These are phyloP conservation scores for Paratilapia polleni DNA, from an alignment of 2,113 vertebrate species.

Conservation along the genomic window DNA sequence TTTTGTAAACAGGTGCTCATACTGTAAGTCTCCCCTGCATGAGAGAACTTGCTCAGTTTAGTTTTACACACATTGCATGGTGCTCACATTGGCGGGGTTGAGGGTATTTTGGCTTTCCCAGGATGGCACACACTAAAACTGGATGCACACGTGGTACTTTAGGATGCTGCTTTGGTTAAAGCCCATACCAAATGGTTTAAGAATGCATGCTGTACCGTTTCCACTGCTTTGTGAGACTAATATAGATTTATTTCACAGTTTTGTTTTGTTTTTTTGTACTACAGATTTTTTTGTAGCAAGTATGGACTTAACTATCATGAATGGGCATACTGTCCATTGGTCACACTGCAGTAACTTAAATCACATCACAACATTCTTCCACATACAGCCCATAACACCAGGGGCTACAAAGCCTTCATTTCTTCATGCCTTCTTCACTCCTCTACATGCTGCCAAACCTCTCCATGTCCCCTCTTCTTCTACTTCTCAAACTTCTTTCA, in stretches of 20 bases:
- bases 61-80: conserved; percentile 7
- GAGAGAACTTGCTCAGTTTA: not conserved
- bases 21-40: not conserved
- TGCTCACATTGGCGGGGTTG: conserved; percentile 45
- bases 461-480: not conserved
- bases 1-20: conserved; percentile 45
- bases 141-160: conserved; percentile 5
- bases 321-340: conserved; percentile 1
- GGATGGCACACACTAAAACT: conserved; percentile 6
- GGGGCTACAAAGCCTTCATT: not conserved
- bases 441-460: conserved; percentile 12
- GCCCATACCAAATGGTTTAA: not conserved
- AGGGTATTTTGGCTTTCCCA: not conserved
- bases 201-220: not conserved
- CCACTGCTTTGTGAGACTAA: conserved; percentile 2
- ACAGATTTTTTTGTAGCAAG: not conserved
- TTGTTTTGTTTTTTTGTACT: not conserved
- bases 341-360: conserved; percentile 58
- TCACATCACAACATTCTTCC: conserved; percentile 43
- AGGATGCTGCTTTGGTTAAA: conserved; percentile 33
- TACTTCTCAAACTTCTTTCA: not conserved
- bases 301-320: conserved; percentile 21
- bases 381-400: conserved; percentile 27
- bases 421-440: not conserved
- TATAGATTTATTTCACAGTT: not conserved